Conservation (phyloP, 2,888 invertebrate genomes). For the Pedicia rivosa region DNA sequence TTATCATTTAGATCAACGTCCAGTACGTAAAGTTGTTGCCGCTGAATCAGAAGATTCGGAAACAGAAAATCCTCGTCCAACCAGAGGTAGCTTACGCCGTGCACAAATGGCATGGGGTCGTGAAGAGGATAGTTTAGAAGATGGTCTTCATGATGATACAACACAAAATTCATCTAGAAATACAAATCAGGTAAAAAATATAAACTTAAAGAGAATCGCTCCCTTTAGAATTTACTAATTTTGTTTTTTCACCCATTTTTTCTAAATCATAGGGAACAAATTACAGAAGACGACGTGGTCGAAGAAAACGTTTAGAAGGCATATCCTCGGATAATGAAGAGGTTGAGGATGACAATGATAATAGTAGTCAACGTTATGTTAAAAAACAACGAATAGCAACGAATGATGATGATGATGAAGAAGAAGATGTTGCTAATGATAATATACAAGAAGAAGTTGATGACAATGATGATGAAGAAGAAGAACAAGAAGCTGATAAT, state of each 20-base stretch:
- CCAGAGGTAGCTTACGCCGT: conserved; percentile 24
- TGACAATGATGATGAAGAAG: conserved; percentile 21
- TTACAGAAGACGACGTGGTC: conserved; percentile 8
- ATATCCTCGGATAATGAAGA: conserved; percentile 20
- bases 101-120: conserved; percentile 26
- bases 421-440: conserved; percentile 15
- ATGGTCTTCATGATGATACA: conserved; percentile 18
- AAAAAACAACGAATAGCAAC: too few relatives aligned
- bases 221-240: neutral
- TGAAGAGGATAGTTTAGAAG: conserved; percentile 20
- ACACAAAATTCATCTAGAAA: neutral
- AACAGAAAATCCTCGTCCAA: conserved; percentile 21
- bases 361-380: neutral
- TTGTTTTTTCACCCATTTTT: neutral
- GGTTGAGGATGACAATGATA: conserved; percentile 20
- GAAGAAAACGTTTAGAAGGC: conserved; percentile 14
- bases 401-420: conserved; percentile 20
- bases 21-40: conserved; percentile 18
- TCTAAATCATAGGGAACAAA: too few relatives aligned
- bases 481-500: conserved; percentile 13
- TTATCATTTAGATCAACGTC: conserved; percentile 23
- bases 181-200: neutral
- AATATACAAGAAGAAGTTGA: conserved; percentile 12
- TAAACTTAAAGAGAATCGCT: neutral
- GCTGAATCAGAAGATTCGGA: conserved; percentile 24